Evolutionary conservation across 1,140 invertebrate species (phyloP).

Genomic region (Drosophila persimilis): DNA sequence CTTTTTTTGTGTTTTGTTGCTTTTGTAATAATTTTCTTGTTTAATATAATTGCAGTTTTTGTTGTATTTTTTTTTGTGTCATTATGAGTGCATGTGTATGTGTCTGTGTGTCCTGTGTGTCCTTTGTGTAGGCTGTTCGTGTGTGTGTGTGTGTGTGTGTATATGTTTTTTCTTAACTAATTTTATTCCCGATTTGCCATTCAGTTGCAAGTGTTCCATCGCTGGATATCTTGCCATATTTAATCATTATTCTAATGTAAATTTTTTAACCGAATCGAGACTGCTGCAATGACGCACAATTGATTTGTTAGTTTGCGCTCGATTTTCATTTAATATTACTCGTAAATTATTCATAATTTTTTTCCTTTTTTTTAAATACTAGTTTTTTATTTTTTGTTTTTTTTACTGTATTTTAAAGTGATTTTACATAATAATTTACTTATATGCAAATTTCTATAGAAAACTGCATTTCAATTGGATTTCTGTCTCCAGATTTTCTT

Average conservation of each 20-base stretch:
- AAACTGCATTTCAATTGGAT: conserved; percentile 64
- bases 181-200: conserved; percentile 46
- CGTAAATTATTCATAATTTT: conserved; percentile 77
- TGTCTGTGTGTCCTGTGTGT: conserved; percentile 45
- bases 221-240: conserved; percentile 2
- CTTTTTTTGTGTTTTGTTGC: conserved; percentile 67
- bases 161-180: conserved; percentile 67
- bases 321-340: conserved; percentile 61
- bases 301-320: conserved; percentile 46
- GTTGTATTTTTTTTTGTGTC: conserved; percentile 20
- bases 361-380: conserved; percentile 63
- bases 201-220: conserved; percentile 47
- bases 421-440: conserved; percentile 81
- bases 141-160: conserved; percentile 43
- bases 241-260: no score
- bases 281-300: conserved; percentile 27
- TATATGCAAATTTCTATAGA: conserved; percentile 73
- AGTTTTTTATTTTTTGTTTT: conserved; percentile 48
- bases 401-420: conserved; percentile 70
- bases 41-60: conserved; percentile 79
- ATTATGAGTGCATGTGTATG: conserved; percentile 42
- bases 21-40: conserved; percentile 76
- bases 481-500: conserved; percentile 26
- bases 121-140: conserved; percentile 24
- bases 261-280: conserved; percentile 18